These are phyloP conservation scores for Pungitius pungitius DNA, from an alignment of 2,113 vertebrate species.

Conservation along the genomic window DNA sequence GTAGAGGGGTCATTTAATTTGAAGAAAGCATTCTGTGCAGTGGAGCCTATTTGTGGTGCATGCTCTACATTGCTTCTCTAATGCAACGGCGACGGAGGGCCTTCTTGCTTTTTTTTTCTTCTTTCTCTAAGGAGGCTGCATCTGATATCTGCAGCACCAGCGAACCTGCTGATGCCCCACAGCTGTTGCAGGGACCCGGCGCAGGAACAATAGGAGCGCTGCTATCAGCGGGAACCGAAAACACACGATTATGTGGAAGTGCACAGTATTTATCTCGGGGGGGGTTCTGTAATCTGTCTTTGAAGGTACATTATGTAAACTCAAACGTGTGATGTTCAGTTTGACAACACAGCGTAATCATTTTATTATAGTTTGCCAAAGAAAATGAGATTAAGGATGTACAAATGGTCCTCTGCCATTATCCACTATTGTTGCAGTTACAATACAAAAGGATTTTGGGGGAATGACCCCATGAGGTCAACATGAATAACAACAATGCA, in stretches of 20 bases:
- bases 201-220: neutral
- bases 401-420: neutral
- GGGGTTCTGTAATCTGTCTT: neutral
- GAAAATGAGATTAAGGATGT: neutral
- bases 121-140: neutral
- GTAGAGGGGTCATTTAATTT: slow-evolving; percentile 32
- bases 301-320: neutral
- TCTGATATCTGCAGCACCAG: neutral
- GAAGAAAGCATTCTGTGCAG: slow-evolving; percentile 28
- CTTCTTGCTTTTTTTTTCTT: slow-evolving; percentile 9
- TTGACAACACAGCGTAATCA: neutral
- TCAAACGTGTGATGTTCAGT: neutral
- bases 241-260: neutral
- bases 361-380: neutral
- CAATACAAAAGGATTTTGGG: neutral
- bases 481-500: too few species aligned
- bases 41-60: slow-evolving; percentile 8
- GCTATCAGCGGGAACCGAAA: slow-evolving; percentile 7
- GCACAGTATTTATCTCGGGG: neutral
- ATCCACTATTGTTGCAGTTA: too few species aligned
- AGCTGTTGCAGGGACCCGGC: neutral
- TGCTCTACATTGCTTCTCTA: slow-evolving; percentile 15
- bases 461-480: too few species aligned
- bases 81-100: neutral
- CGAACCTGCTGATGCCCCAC: neutral